These are phyloP conservation scores for Speoplatyrhinus poulsoni DNA, from an alignment of 2,113 vertebrate species.

Conservation along the genomic window DNA sequence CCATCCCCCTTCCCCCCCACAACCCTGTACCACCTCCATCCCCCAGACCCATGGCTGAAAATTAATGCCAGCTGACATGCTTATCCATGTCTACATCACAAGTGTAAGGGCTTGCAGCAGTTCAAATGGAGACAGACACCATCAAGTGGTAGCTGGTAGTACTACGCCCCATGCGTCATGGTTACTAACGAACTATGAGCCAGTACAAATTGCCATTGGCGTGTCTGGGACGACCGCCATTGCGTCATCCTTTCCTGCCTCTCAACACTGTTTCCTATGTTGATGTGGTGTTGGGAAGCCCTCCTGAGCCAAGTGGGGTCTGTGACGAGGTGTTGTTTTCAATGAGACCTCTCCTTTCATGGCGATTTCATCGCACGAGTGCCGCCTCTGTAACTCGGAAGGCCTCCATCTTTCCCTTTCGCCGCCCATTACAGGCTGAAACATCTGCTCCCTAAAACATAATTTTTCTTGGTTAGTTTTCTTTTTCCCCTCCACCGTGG, in stretches of 20 bases:
- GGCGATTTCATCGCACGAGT: conserved; percentile 12
- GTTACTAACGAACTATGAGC: background rate
- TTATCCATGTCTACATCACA: conserved; percentile 54
- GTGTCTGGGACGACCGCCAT: background rate
- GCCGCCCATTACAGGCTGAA: conserved; percentile 30
- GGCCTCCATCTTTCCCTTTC: conserved; percentile 6
- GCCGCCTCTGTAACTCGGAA: conserved; percentile 13
- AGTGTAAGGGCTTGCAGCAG: conserved; percentile 32
- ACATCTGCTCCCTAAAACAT: conserved; percentile 29
- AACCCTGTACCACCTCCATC: conserved; percentile 36
- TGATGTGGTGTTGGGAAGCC: conserved; percentile 8
- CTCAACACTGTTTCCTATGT: conserved; percentile 6
- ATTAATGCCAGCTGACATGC: conserved; percentile 70
- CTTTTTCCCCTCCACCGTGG: conserved; percentile 19
- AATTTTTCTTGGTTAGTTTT: background rate
- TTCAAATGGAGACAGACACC: conserved; percentile 13
- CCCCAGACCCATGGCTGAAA: conserved; percentile 56
- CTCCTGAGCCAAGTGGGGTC: background rate
- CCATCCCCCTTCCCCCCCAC: no score
- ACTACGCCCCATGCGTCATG: background rate
- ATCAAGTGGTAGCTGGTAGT: conserved; percentile 7
- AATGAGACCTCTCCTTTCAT: conserved; percentile 2
- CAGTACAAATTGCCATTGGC: background rate
- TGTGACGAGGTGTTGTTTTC: conserved; percentile 1
- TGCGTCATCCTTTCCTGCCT: conserved; percentile 12